These are phyloP conservation scores for Aphis gossypii DNA, from an alignment of 1,140 invertebrate genomes.

Conservation along the genomic window DNA sequence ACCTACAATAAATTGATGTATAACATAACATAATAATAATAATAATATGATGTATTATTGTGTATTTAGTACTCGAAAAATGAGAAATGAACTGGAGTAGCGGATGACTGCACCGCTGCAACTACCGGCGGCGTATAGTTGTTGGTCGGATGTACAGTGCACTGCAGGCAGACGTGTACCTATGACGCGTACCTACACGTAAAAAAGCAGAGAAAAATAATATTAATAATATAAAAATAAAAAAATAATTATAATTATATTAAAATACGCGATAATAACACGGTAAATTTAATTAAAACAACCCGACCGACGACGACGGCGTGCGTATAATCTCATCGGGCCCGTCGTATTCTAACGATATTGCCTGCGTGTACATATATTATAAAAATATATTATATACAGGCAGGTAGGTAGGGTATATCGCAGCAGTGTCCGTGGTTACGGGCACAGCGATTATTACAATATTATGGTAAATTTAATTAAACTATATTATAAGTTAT, in stretches of 20 bases:
- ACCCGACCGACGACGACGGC: conserved; percentile 10
- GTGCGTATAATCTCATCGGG: neutral
- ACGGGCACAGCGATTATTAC: neutral
- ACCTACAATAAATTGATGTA: neutral
- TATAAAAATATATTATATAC: neutral
- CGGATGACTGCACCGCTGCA: neutral
- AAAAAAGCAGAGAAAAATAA: neutral
- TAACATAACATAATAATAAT: neutral
- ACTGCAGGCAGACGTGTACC: neutral
- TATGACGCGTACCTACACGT: neutral
- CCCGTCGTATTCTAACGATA: neutral
- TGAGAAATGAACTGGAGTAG: neutral
- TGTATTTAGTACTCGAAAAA: neutral
- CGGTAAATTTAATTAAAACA: conserved; percentile 33
- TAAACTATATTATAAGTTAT: conserved; percentile 22
- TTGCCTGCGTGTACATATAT: neutral
- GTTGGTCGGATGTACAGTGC: neutral
- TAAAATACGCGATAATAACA: conserved; percentile 42
- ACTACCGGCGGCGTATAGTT: neutral
- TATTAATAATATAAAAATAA: neutral
- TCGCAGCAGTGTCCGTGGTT: neutral
- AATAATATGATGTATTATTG: neutral
- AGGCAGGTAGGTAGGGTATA: neutral
- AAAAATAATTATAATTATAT: conserved; percentile 7
- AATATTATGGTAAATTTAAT: conserved; percentile 23